Evolutionary conservation across 2,888 invertebrate genomes (phyloP), one percentile per base, ranked within the genome.

Genomic region (Chloromyia formosa): DNA sequence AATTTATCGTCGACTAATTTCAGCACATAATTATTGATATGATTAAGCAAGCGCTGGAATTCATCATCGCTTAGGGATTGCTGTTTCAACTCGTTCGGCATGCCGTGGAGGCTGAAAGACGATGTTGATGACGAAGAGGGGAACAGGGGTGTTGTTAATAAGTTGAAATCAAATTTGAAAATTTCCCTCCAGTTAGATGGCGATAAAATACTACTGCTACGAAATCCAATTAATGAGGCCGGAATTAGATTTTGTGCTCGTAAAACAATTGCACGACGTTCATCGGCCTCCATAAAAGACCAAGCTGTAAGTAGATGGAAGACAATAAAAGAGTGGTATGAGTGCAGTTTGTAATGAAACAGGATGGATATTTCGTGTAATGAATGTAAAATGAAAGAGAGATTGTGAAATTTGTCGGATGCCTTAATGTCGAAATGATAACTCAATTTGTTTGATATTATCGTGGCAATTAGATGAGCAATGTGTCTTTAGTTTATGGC

Each of bases 11-110:
- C 81, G 23, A 85, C 80, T 76, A 84, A 77, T 74, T 84, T 81
- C 73, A 84, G 82, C 76, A 85, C 82, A 75, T 85, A 85, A 69
- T 77, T 81, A 72, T 85, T 83, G 23, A 85, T 82, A 76, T 85
- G 83, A 74, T 83, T 82, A 27, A 85, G 77, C 74, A 85, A 82
- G 76, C 82, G 82, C 74, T 83, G 82, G 77, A 83, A 85, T 72
- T 85, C 84, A 72, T 83, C 83, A 0, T 81, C 72, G 14, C 81
- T 81, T 16, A 85, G 78, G 0, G 84, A 79, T n/a, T n/a, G n/a
- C 64, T 82, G 81, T 66, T 81, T 78, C 64, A 85, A 78, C 49
- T 75, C 77, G 9, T 77, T 74, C 56, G 76, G 77, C 35, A 75
- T 77, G 10, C 74, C 75, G 7, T 74, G 76, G 58, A 74, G 71